Evolutionary conservation across 2,797 vertebrate genomes (phyloP).

Genomic region (Thunnus albacares): DNA sequence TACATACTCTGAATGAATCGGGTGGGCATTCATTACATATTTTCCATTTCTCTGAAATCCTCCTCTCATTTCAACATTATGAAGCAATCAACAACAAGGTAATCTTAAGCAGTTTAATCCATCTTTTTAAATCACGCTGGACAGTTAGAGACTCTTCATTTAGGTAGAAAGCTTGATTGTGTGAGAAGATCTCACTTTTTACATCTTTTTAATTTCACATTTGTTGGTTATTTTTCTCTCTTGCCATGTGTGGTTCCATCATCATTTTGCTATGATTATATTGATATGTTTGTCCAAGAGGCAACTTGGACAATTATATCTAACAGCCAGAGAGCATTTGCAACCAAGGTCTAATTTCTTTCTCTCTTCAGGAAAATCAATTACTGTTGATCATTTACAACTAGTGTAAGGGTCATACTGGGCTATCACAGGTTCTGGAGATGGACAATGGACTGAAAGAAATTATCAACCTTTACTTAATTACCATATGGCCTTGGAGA

Average conservation of each 20-base stretch:
- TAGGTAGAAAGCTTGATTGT: slow-evolving; percentile 2
- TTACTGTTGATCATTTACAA: slow-evolving; percentile 20
- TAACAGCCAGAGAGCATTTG: slow-evolving; percentile 2
- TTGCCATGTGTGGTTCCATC: slow-evolving; percentile 10
- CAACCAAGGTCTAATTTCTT: slow-evolving; percentile 21
- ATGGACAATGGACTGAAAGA: background rate
- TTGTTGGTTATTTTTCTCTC: background rate
- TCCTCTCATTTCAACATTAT: slow-evolving; percentile 34
- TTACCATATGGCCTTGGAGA: background rate
- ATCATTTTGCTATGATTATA: slow-evolving; percentile 18
- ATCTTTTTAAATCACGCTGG: slow-evolving; percentile 24
- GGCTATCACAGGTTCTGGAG: background rate
- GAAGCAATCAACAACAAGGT: slow-evolving; percentile 37
- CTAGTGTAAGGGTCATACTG: background rate
- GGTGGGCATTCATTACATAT: background rate
- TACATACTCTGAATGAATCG: slow-evolving; percentile 25
- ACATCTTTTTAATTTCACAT: slow-evolving; percentile 29
- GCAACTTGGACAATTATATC: slow-evolving; percentile 19
- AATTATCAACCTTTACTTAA: background rate
- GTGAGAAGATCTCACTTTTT: slow-evolving; percentile 11
- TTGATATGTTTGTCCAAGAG: background rate
- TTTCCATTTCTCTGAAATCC: slow-evolving; percentile 4
- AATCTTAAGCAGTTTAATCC: slow-evolving; percentile 5
- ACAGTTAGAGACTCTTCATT: slow-evolving; percentile 5
- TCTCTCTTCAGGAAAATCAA: slow-evolving; percentile 11